These are phyloP conservation scores for Drosophila formosana DNA, from an alignment of 2,888 invertebrate genomes.

Conservation along the genomic window DNA sequence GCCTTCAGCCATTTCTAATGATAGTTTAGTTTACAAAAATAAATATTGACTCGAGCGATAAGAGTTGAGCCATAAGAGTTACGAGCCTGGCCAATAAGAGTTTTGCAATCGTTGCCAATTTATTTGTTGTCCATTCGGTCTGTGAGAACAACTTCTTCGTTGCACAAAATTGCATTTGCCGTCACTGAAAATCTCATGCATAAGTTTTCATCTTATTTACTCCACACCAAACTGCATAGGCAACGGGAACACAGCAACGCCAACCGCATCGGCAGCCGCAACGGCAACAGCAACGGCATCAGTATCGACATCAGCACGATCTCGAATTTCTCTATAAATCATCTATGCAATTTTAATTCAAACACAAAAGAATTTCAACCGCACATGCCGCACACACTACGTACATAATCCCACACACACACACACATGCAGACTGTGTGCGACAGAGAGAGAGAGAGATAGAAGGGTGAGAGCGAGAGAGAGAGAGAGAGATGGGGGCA, in stretches of 20 bases:
- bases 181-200: slow-evolving; percentile 63
- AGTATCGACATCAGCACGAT: slow-evolving; percentile 47
- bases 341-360: slow-evolving; percentile 78
- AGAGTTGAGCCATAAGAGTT: slow-evolving; percentile 16
- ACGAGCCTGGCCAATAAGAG: slow-evolving; percentile 12
- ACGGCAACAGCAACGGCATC: not conserved
- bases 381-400: slow-evolving; percentile 44
- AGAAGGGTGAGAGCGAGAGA: not conserved
- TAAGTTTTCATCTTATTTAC: slow-evolving; percentile 71
- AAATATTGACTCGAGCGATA: slow-evolving; percentile 59
- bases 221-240: slow-evolving; percentile 33
- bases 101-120: slow-evolving; percentile 36
- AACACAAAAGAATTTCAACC: slow-evolving; percentile 74
- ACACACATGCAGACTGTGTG: slow-evolving; percentile 18
- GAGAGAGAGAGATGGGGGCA: slow-evolving; percentile 41
- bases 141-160: slow-evolving; percentile 26
- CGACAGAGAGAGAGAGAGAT: not conserved
- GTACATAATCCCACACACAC: slow-evolving; percentile 7
- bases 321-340: slow-evolving; percentile 68
- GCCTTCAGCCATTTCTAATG: slow-evolving; percentile 41
- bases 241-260: slow-evolving; percentile 7
- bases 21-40: slow-evolving; percentile 50
- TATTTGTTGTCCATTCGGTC: slow-evolving; percentile 28
- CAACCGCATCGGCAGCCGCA: slow-evolving; percentile 34
- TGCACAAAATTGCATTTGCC: slow-evolving; percentile 38